These are phyloP conservation scores for Rhodophaea formosa DNA, from an alignment of 2,888 invertebrate genomes.

Conservation along the genomic window DNA sequence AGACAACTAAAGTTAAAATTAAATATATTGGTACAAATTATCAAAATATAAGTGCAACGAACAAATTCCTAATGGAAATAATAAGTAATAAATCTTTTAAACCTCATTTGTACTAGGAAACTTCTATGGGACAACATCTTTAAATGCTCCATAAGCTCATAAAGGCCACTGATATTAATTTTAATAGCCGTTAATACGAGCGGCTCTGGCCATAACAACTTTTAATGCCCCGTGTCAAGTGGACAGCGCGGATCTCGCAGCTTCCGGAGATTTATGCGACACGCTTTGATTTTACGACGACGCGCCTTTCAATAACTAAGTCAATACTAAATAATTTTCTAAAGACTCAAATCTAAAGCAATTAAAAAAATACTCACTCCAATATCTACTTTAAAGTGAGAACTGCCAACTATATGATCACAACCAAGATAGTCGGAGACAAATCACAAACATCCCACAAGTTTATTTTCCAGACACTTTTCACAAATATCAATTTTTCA, in stretches of 20 bases:
- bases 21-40: not conserved
- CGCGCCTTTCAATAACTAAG: conserved; percentile 48
- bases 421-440: conserved; percentile 49
- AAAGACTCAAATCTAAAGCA: conserved; percentile 25
- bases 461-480: conserved; percentile 48
- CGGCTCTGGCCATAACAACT: conserved; percentile 62
- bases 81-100: conserved; percentile 12
- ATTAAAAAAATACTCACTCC: conserved; percentile 61
- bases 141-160: conserved; percentile 8
- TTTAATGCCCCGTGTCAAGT: conserved; percentile 68
- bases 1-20: not conserved
- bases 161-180: conserved; percentile 28
- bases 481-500: conserved; percentile 33
- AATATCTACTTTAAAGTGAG: conserved; percentile 44
- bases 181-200: conserved; percentile 55
- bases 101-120: conserved; percentile 8
- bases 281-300: conserved; percentile 68
- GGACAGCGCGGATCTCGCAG: conserved; percentile 66
- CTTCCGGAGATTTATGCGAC: conserved; percentile 68
- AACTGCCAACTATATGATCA: conserved; percentile 48
- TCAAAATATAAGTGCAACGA: not conserved
- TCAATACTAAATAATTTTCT: conserved; percentile 53
- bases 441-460: conserved; percentile 75
- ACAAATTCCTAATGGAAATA: not conserved
- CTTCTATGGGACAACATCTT: conserved; percentile 3